A percentile compares a stretch with the other conserved stretches of the same genome.
Conservation (phyloP, 2,888 invertebrate species). For the Crepidodera aurea region DNA sequence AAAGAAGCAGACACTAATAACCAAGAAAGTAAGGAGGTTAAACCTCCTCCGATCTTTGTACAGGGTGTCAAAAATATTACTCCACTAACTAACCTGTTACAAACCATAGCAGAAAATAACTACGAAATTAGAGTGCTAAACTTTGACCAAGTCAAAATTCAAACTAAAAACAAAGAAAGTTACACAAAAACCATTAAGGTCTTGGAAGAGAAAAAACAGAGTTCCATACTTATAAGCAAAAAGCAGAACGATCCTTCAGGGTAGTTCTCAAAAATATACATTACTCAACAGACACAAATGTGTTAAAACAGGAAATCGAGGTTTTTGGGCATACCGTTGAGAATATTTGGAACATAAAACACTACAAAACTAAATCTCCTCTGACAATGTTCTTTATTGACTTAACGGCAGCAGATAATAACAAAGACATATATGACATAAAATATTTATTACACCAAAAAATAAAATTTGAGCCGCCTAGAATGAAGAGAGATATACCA, state of each 20-base stretch:
- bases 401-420: too few species aligned
- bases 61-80: neutral
- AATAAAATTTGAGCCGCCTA: too few species aligned
- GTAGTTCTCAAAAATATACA: neutral
- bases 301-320: neutral
- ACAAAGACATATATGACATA: too few species aligned
- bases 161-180: neutral
- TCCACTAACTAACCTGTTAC: neutral
- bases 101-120: neutral
- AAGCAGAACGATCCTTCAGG: neutral
- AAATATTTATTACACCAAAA: too few species aligned
- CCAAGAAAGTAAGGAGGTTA: neutral
- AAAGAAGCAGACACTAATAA: neutral
- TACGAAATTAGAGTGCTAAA: neutral
- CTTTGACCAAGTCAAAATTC: neutral
- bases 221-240: neutral
- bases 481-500: too few species aligned
- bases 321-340: neutral
- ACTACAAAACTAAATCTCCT: too few species aligned
- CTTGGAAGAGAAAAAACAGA: neutral
- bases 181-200: neutral
- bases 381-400: too few species aligned
- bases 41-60: neutral
- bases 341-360: too few species aligned
- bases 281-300: neutral